Conservation (phyloP, 2,113 vertebrate species). For the Suricata suricatta region DNA sequence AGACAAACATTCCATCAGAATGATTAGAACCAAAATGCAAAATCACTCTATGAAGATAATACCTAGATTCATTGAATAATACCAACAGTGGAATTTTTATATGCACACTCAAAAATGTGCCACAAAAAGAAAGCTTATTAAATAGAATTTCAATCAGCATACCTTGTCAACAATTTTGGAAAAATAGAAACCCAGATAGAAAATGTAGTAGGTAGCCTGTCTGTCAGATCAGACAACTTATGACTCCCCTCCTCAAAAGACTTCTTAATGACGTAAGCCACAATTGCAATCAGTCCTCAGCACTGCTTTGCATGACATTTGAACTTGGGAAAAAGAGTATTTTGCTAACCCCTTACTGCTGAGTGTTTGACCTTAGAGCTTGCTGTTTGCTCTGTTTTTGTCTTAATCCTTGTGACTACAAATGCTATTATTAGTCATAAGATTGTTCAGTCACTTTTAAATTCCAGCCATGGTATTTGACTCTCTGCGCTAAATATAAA, state of each 20-base stretch:
- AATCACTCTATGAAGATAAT: slow-evolving; percentile 67
- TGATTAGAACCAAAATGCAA: slow-evolving; percentile 69
- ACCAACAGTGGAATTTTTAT: slow-evolving; percentile 52
- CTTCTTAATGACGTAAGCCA: background rate
- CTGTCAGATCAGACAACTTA: background rate
- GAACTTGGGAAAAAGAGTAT: slow-evolving; percentile 18
- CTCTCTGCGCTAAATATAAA: slow-evolving; percentile 51
- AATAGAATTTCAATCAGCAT: slow-evolving; percentile 12
- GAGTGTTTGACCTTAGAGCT: slow-evolving; percentile 65
- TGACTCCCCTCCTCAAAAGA: background rate
- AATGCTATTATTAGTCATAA: slow-evolving; percentile 79
- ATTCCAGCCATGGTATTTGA: slow-evolving; percentile 70
- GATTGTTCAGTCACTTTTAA: slow-evolving; percentile 68
- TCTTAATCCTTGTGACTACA: slow-evolving; percentile 66
- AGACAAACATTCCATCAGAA: slow-evolving; percentile 54
- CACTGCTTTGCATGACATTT: slow-evolving; percentile 47
- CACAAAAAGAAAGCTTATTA: slow-evolving; percentile 45
- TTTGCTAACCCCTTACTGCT: slow-evolving; percentile 64
- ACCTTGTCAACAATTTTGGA: background rate
- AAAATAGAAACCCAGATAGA: background rate
- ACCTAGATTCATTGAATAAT: slow-evolving; percentile 42
- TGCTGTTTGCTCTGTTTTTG: slow-evolving; percentile 56
- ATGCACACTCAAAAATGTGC: background rate
- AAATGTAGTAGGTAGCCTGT: slow-evolving; percentile 12
- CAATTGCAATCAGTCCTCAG: background rate